phyloP scores from a whole-genome alignment of 2,797 vertebrate genomes.

The Eutrigla gurnardus region DNA sequence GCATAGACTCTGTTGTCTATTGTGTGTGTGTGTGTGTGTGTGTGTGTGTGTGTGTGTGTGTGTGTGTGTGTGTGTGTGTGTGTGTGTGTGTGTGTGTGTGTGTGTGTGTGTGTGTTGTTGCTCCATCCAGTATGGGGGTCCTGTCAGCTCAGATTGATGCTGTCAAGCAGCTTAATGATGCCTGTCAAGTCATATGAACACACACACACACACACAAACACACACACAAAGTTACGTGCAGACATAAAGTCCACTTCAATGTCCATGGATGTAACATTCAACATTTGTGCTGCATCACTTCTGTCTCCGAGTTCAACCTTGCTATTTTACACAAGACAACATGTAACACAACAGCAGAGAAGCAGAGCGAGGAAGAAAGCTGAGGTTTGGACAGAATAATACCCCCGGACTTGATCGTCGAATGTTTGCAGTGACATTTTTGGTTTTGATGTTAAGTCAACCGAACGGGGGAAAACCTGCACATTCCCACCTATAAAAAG shows the following conservation, averaged over 20 bases:
- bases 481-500: neutral
- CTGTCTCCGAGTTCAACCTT: neutral
- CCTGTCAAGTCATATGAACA: conserved; percentile 8
- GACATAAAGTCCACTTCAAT: neutral
- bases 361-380: neutral
- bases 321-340: neutral
- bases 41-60: neutral
- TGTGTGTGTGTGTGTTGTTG: neutral
- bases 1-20: conserved; percentile 28
- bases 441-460: neutral
- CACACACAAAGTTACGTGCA: neutral
- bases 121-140: conserved; percentile 27
- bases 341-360: neutral
- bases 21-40: too few species aligned
- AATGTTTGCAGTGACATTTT: neutral
- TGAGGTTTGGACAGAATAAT: neutral
- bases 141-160: conserved; percentile 38
- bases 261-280: neutral
- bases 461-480: neutral
- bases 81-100: neutral
- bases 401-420: neutral
- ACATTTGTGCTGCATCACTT: neutral
- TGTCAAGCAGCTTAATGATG: conserved; percentile 44
- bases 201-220: neutral
- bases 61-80: neutral